Conservation (phyloP, 2,888 invertebrate genomes). For the Drosophila paranaensis region DNA sequence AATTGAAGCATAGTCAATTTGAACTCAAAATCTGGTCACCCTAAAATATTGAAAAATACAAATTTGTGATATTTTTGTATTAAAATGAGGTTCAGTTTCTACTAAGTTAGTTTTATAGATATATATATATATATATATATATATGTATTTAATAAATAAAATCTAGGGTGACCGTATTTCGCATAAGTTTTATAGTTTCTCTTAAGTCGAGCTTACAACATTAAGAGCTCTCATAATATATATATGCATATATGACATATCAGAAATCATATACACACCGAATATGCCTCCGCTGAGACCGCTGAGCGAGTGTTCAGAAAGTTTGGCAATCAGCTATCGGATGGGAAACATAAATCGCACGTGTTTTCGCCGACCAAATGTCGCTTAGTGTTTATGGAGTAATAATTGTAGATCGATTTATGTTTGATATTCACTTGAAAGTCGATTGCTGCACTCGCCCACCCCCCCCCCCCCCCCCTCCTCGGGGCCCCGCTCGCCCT, state of each 20-base stretch:
- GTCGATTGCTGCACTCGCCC: slow-evolving; percentile 11
- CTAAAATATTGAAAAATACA: not conserved
- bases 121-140: no score
- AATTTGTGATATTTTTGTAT: not conserved
- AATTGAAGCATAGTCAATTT: not conserved
- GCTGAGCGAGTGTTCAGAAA: not conserved
- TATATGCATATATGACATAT: no score
- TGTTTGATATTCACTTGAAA: slow-evolving; percentile 37
- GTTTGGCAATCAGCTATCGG: not conserved
- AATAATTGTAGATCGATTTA: slow-evolving; percentile 22
- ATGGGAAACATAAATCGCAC: slow-evolving; percentile 8
- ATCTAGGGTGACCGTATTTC: not conserved
- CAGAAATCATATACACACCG: no score
- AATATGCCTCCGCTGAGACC: not conserved
- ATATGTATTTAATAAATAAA: no score
- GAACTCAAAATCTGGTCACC: not conserved
- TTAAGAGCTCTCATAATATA: no score
- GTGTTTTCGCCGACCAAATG: slow-evolving; percentile 5
- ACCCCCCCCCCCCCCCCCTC: no score
- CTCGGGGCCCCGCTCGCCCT: no score
- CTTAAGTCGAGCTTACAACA: no score
- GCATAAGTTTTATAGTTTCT: not conserved
- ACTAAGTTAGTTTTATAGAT: not conserved
- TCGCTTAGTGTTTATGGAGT: slow-evolving; percentile 13
- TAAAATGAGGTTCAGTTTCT: not conserved